These are phyloP conservation scores for Athrips mouffetella DNA, from an alignment of 2,888 invertebrate species.

Conservation along the genomic window DNA sequence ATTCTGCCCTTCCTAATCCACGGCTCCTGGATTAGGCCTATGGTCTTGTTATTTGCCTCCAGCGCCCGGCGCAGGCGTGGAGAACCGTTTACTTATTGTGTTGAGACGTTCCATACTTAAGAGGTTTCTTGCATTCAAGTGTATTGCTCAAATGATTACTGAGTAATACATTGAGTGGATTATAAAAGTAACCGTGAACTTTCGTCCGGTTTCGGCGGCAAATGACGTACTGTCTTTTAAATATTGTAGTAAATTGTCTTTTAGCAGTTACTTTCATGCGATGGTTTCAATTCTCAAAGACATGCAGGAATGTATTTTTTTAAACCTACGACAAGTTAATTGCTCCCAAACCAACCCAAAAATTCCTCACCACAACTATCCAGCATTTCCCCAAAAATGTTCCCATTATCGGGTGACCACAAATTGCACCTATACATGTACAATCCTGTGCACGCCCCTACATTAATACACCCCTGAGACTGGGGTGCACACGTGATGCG, in stretches of 20 bases:
- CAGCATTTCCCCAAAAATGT: constrained; percentile 16
- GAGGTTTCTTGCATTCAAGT: not conserved
- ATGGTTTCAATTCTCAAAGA: not conserved
- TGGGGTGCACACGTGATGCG: constrained; percentile 30
- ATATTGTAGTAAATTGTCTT: no score
- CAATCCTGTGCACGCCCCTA: constrained; percentile 27
- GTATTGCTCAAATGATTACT: not conserved
- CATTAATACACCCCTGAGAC: constrained; percentile 38
- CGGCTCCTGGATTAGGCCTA: no score
- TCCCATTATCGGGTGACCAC: constrained; percentile 29
- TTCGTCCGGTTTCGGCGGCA: no score
- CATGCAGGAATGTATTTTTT: not conserved
- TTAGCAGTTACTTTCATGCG: no score
- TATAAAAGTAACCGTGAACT: no score
- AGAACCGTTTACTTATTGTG: not conserved
- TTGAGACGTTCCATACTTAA: not conserved
- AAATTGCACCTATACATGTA: constrained; percentile 34
- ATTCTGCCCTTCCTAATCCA: no score
- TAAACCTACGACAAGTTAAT: no score
- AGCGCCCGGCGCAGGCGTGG: no score
- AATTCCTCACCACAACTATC: constrained; percentile 16
- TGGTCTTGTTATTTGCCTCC: no score
- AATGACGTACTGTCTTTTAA: no score
- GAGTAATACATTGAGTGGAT: no score
- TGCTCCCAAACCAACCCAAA: not conserved